Evolutionary conservation across 2,888 invertebrate genomes (phyloP).

Genomic region (Diloba caeruleocephala): DNA sequence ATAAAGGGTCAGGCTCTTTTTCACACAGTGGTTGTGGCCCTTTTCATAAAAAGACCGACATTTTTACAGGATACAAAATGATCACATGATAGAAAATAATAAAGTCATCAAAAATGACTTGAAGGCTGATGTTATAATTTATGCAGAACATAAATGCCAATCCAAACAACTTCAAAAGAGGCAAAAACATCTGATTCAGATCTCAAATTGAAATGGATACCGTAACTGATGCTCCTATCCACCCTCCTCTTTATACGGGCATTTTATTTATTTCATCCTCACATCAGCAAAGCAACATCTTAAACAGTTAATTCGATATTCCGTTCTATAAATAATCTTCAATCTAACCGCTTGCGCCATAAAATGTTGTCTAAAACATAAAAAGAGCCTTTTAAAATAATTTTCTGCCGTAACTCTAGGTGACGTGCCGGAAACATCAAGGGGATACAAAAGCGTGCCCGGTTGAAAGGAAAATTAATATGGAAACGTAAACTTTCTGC

Average conservation of each 20-base stretch:
- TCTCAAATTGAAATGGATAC: constrained; percentile 6
- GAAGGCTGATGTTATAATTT: no score
- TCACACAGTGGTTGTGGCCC: no score
- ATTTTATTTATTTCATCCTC: constrained; percentile 20
- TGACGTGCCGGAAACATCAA: constrained; percentile 16
- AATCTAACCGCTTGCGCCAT: constrained; percentile 6
- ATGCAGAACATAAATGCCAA: no score
- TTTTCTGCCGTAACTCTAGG: constrained; percentile 18
- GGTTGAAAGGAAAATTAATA: constrained; percentile 10
- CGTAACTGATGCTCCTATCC: constrained; percentile 13
- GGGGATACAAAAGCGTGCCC: background rate
- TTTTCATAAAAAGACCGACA: no score
- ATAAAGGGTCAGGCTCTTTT: no score
- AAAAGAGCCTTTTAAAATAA: constrained; percentile 27
- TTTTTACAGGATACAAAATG: no score
- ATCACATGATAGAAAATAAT: no score
- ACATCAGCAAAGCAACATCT: constrained; percentile 3
- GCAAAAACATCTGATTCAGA: no score
- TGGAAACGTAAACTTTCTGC: constrained; percentile 5
- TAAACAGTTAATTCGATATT: constrained; percentile 5
- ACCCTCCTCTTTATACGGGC: no score
- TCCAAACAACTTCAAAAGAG: no score
- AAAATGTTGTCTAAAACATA: constrained; percentile 13
- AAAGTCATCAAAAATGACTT: no score
- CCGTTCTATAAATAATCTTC: constrained; percentile 18